Evolutionary conservation across 1,140 invertebrate species (phyloP), one percentile per base, ranked within the genome.

Genomic region (Zaprionus lachaisei): DNA sequence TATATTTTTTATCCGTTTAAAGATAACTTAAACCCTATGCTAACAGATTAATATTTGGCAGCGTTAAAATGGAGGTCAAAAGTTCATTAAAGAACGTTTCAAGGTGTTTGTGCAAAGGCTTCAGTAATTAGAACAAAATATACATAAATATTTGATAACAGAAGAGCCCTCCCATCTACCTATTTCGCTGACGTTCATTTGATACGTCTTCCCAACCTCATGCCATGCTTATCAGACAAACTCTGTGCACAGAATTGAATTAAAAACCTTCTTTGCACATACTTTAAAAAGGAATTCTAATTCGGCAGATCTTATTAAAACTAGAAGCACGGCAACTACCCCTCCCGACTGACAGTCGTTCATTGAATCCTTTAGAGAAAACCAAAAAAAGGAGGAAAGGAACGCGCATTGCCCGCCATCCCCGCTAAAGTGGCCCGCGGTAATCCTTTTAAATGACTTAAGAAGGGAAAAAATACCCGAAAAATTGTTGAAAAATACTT

Each of bases 391-490:
- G 9, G 4, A 5, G 17, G 9, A n/a, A 17, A 56, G 55, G 37
- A 56, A 66, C 11, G 9, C 5, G 7, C 47, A 44, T 3, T 6
- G 24, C 31, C 17, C 54, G 15, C 34, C 2, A 14, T 5, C 66
- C 22, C 56, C n/a, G 38, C 28, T 41, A 20, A 69, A 61, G 20
- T 62, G 47, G 65, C 51, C 47, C 58, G 37, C 73, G 70, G 55
- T 90, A 87, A 87, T 89, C 85, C 85, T 76, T 81, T 90, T 90
- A 87, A 87, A 87, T 66, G 75, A 78, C 74, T 77, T 78, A 89
- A 26, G 57, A 56, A 38, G 15, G 12, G 71, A 78, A 73, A 80
- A 81, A 87, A 75, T 76, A 17, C 62, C 68, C 67, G 58, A 83
- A 79, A 87, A 89, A 89, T 71, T 79, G 84, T 71, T 75, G 57